phyloP scores from a whole-genome alignment of 1,140 invertebrate genomes.

The Mizuhopecten yessoensis region DNA sequence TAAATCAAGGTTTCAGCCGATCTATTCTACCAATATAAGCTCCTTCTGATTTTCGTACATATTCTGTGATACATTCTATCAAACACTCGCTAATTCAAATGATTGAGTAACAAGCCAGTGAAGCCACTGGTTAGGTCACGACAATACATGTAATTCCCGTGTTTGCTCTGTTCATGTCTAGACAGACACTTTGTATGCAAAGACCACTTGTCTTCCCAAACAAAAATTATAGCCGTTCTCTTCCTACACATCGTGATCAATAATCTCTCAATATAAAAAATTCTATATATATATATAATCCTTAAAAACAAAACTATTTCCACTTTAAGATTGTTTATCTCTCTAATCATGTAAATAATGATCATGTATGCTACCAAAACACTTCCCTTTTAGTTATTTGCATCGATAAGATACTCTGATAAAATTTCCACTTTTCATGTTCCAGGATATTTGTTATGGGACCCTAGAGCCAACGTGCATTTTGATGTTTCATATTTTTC shows the following conservation, averaged over 20 bases:
- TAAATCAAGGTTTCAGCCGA: no score
- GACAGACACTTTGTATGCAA: conserved; percentile 20
- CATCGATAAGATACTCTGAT: background rate
- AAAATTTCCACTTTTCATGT: background rate
- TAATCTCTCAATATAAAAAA: background rate
- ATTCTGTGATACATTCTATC: no score
- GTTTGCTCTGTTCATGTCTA: background rate
- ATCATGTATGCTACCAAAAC: background rate
- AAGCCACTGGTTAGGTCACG: no score
- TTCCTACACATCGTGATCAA: background rate
- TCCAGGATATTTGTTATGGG: background rate
- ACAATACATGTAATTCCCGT: background rate
- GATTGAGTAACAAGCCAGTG: no score
- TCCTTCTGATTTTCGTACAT: no score
- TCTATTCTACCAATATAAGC: no score
- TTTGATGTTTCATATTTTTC: no score
- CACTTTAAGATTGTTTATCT: background rate
- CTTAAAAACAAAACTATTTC: background rate
- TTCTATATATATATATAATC: background rate
- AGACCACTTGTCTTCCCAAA: background rate
- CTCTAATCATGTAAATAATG: no score
- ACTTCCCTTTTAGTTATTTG: background rate
- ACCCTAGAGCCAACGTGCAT: background rate
- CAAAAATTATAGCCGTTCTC: background rate
- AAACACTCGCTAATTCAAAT: no score